Base-by-base conservation (phyloP, 2,113 vertebrate genomes). In the Colius striatus region DNA sequence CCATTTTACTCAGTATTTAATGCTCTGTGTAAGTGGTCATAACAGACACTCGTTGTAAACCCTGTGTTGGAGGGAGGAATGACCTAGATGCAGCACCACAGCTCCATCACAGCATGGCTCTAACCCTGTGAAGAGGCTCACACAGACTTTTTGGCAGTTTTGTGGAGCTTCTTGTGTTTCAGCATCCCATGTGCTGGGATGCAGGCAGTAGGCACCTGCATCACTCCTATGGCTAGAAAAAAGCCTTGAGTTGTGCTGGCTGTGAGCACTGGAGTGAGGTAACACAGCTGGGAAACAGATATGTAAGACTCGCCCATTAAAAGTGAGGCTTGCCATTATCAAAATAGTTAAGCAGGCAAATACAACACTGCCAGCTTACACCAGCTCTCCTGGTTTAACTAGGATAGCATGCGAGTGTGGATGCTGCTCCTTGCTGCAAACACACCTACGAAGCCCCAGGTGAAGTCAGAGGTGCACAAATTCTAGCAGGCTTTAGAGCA, bases 1-100 rank as follows among this genome's bases (percentile, higher is more conserved):
- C 36, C 0, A 0, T 34, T 87, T 48, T 10, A 34, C 26, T 51
- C 41, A 1, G 12, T 16, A 12, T 38, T n/a, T 55, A 41, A 55
- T 41, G 32, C 54, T 67, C 16, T 15, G 6, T 0, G 6, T 20
- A 23, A 32, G n/a, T 34, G 10, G 26, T 53, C 18, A 1, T 54
- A 55, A 48, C 18, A 53, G 41, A 25, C 32, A 27, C 11, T 17
- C 0, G 0, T 6, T 47, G 66, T 32, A 45, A 87, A 58, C 17
- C 4, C 14, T 17, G 2, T 2, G 0, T 14, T 2, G 3, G 26
- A 60, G 21, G 36, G 36, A 34, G 9, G 25, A 29, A 74, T 29
- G 43, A 32, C 32, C 23, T 13, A 62, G 47, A 47, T 27, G 15
- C 72, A 43, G 5, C 0, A 4, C 62, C 4, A 8, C 36, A 25